These are phyloP conservation scores for Sinocyclocheilus grahami DNA, from an alignment of 2,113 vertebrate genomes.

Conservation along the genomic window DNA sequence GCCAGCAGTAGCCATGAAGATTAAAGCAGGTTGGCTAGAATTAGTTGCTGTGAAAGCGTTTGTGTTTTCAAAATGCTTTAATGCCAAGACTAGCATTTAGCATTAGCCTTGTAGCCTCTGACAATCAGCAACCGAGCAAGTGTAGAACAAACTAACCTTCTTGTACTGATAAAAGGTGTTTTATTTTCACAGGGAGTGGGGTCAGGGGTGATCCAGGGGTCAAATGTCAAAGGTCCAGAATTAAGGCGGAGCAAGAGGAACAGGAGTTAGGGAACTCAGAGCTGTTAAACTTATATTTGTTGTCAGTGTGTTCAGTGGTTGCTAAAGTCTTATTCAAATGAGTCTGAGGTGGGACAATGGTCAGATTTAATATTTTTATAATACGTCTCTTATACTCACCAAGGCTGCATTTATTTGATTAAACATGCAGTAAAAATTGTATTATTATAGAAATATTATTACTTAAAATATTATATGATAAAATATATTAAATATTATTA, in stretches of 20 bases:
- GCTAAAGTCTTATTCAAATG: not conserved
- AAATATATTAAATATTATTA: not conserved
- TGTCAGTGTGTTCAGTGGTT: not conserved
- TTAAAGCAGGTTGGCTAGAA: constrained; percentile 20
- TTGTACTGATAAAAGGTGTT: constrained; percentile 56
- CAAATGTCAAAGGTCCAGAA: constrained; percentile 56
- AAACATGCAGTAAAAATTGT: not conserved
- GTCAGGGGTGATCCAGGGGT: constrained; percentile 54
- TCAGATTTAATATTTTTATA: not conserved
- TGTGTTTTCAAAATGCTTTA: constrained; percentile 8
- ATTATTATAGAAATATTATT: too few relatives aligned
- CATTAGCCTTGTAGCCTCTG: constrained; percentile 4
- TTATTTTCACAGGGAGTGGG: constrained; percentile 40
- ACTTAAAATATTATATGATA: too few relatives aligned
- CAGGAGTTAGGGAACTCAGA: constrained; percentile 53
- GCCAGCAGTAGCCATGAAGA: constrained; percentile 3
- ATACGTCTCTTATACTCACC: not conserved
- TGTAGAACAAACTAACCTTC: constrained; percentile 54
- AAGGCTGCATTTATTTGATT: not conserved
- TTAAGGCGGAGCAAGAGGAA: constrained; percentile 54
- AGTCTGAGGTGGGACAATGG: not conserved
- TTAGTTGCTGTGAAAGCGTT: constrained; percentile 35
- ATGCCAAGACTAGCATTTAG: constrained; percentile 4
- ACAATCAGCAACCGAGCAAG: constrained; percentile 23
- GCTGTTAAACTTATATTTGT: constrained; percentile 25